Percentiles rank a stretch among this genome's conserved stretches.
phyloP scores from a whole-genome alignment of 2,888 invertebrate genomes.

The Eulithis testata region DNA sequence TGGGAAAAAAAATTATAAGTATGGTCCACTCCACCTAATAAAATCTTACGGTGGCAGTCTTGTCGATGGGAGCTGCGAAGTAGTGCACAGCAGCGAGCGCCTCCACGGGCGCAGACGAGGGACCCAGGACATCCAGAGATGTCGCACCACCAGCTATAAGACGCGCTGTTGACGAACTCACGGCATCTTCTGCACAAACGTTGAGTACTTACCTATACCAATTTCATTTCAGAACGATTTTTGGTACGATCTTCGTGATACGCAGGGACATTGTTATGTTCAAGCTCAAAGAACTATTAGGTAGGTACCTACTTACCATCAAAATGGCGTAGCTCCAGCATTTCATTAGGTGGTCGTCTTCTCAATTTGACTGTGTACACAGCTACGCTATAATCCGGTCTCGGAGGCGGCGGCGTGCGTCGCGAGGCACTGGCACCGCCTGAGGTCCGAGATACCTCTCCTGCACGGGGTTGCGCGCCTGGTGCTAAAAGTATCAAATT shows the following conservation, averaged over 20 bases:
- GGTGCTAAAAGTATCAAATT: not conserved
- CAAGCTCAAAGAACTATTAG: no score
- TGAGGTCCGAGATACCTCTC: constrained; percentile 14
- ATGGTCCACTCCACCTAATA: no score
- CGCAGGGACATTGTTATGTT: not conserved
- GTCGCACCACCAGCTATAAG: constrained; percentile 47
- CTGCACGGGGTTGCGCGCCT: not conserved
- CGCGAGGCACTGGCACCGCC: constrained; percentile 33
- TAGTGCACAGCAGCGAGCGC: constrained; percentile 69
- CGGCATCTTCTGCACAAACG: constrained; percentile 57
- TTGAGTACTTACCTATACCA: not conserved
- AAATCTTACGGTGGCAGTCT: constrained; percentile 36
- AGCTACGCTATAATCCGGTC: constrained; percentile 56
- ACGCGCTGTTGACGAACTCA: constrained; percentile 61
- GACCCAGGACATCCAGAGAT: constrained; percentile 61
- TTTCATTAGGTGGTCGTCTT: constrained; percentile 53
- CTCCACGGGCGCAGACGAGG: constrained; percentile 56
- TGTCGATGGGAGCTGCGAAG: constrained; percentile 62
- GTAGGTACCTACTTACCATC: constrained; percentile 54
- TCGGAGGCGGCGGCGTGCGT: constrained; percentile 29
- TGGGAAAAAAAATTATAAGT: no score
- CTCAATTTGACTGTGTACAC: constrained; percentile 58
- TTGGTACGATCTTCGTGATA: not conserved
- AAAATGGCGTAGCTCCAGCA: constrained; percentile 59
- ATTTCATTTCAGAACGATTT: not conserved